Evolutionary conservation across 1,140 invertebrate genomes (phyloP).

Genomic region (Calephelis nemesis): DNA sequence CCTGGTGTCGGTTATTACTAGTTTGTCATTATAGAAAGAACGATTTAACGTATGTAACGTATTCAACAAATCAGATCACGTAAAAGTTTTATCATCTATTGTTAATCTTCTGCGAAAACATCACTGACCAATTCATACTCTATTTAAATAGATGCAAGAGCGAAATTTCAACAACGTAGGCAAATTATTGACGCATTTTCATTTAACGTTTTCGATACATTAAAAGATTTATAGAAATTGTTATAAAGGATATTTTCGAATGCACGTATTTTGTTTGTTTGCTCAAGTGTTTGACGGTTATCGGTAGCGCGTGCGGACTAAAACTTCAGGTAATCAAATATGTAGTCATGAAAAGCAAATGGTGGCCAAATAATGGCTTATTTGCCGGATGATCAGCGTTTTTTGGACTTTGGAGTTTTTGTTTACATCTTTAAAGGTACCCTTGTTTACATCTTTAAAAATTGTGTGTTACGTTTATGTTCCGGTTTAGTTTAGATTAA

Average conservation of each 20-base stretch:
- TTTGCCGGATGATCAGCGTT: neutral
- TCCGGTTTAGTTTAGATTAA: no score
- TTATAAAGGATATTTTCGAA: neutral
- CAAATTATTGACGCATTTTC: neutral
- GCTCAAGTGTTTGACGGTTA: slow-evolving; percentile 14
- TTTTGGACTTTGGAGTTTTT: slow-evolving; percentile 8
- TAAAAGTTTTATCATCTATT: neutral
- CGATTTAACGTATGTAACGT: neutral
- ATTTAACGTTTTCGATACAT: neutral
- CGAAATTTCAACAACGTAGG: neutral
- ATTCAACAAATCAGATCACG: neutral
- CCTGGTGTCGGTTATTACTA: no score
- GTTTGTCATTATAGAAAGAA: neutral
- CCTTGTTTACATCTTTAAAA: neutral
- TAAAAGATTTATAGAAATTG: neutral
- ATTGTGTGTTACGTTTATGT: no score
- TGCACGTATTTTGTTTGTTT: neutral
- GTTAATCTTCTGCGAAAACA: neutral
- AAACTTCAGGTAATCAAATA: neutral
- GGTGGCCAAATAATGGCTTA: slow-evolving; percentile 4
- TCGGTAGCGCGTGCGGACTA: slow-evolving; percentile 5
- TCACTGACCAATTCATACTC: neutral
- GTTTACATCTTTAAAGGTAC: neutral
- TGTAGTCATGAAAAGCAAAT: slow-evolving; percentile 10
- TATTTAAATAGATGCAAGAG: neutral